These are phyloP conservation scores for Anaspis maculata DNA, from an alignment of 2,888 invertebrate species.

Conservation along the genomic window DNA sequence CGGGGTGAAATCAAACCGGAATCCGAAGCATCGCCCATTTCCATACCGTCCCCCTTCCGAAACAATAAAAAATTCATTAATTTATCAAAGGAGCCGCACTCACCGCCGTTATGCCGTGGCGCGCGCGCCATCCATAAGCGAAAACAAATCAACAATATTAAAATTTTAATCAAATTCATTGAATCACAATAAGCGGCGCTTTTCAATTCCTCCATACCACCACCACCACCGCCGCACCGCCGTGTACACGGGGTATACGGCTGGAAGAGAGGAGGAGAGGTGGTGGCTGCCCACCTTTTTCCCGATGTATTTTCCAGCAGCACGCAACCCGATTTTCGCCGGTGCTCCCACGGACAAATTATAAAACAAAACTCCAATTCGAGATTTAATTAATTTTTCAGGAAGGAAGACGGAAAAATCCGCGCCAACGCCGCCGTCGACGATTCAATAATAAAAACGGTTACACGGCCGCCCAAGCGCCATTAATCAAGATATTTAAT, in stretches of 20 bases:
- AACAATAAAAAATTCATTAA: conserved; percentile 30
- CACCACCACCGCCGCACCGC: no score
- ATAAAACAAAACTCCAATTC: conserved; percentile 30
- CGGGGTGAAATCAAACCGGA: no score
- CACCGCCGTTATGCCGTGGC: conserved; percentile 15
- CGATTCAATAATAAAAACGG: conserved; percentile 10
- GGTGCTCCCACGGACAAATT: no score
- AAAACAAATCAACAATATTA: conserved; percentile 37
- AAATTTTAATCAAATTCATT: conserved; percentile 39
- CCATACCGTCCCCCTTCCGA: no score
- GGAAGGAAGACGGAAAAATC: conserved; percentile 20
- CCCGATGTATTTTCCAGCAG: no score
- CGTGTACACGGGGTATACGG: no score
- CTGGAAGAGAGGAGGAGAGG: no score
- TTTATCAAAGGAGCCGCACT: conserved; percentile 27
- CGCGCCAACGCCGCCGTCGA: conserved; percentile 6
- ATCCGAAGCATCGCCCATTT: no score
- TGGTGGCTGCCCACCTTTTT: no score
- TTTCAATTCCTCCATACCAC: conserved; percentile 29
- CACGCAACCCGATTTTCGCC: no score
- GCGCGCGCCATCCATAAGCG: no score
- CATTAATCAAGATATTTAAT: conserved; percentile 11
- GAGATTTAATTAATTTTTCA: conserved; percentile 33
- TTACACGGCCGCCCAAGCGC: conserved; percentile 6
- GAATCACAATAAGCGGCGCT: conserved; percentile 28